These are phyloP conservation scores for Vultur gryphus DNA, from an alignment of 2,797 vertebrate species.

Conservation along the genomic window DNA sequence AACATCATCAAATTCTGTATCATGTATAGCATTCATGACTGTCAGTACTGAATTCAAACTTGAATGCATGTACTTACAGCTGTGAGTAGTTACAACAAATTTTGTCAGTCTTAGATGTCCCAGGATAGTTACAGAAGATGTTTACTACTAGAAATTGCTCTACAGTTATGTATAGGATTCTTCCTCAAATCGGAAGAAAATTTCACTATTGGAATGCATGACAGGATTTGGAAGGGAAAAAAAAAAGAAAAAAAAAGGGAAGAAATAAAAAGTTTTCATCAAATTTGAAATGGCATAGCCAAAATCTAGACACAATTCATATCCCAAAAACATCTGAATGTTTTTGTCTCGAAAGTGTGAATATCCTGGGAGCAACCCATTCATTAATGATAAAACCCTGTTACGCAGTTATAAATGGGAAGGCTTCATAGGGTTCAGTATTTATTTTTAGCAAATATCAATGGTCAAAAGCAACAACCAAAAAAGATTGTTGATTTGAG, in stretches of 20 bases:
- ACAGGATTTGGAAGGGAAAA: neutral
- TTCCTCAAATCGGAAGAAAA: neutral
- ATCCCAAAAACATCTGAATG: neutral
- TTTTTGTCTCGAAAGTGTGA: neutral
- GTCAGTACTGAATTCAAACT: neutral
- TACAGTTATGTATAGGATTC: neutral
- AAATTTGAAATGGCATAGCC: neutral
- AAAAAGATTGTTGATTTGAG: neutral
- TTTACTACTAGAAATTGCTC: neutral
- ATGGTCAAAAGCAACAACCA: neutral
- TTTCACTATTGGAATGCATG: neutral
- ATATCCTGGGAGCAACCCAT: neutral
- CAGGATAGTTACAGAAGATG: neutral
- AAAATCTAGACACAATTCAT: neutral
- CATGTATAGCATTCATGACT: neutral
- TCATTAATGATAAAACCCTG: neutral
- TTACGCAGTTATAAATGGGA: neutral
- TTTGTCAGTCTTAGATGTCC: neutral
- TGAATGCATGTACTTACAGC: neutral
- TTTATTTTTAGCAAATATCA: neutral
- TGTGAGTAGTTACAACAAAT: neutral
- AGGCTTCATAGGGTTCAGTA: neutral
- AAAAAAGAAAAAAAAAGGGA: neutral
- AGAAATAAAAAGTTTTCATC: neutral
- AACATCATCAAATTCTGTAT: neutral